Base-by-base conservation (phyloP, 1,140 invertebrate species). In the Nomia melanderi region DNA sequence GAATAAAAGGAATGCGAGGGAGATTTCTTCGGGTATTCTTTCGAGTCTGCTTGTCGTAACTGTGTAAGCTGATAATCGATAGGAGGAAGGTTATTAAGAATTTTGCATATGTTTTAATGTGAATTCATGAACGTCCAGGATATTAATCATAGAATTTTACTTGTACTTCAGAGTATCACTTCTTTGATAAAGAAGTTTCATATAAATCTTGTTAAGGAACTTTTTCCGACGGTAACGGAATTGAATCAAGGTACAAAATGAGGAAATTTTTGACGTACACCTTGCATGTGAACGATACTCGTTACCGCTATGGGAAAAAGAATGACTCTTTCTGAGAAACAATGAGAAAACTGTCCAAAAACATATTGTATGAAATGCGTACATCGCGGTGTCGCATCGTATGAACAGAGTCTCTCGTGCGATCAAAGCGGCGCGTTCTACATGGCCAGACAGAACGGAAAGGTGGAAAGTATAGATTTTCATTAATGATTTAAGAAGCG, bases 341-440 rank as follows among this genome's bases (percentile, higher is more conserved):
- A 59, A 70, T 29, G 60, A 78, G 73, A 78, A 27, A 31, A 63
- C 44, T 77, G 74, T 77, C 72, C 76, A 78, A 77, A 27, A 29
- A 72, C 41, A 23, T 65, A 57, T 77, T 75, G 53, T 50, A 69
- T 76, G 70, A 39, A 62, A 39, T 70, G 70, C 41, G 25, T n/a
- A 36, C 36, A 36, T 62, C 53, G 33, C 47, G n/a, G n/a, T n/a
- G n/a, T n/a, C n/a, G n/a, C n/a, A 76, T 39, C 17, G 36, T 44
- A 63, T 77, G n/a, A n/a, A n/a, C n/a, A n/a, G n/a, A n/a, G 47
- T 39, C 47, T 57, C 72, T 66, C 36, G 54, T 56, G 27, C 36
- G 62, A 74, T n/a, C 41, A 54, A n/a, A 25, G 20, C 2, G 17
- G n/a, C n/a, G 50, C n/a, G n/a, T n/a, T n/a, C n/a, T n/a, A n/a